These are phyloP conservation scores for Polyergus mexicanus DNA, from an alignment of 1,140 invertebrate genomes.

Conservation along the genomic window DNA sequence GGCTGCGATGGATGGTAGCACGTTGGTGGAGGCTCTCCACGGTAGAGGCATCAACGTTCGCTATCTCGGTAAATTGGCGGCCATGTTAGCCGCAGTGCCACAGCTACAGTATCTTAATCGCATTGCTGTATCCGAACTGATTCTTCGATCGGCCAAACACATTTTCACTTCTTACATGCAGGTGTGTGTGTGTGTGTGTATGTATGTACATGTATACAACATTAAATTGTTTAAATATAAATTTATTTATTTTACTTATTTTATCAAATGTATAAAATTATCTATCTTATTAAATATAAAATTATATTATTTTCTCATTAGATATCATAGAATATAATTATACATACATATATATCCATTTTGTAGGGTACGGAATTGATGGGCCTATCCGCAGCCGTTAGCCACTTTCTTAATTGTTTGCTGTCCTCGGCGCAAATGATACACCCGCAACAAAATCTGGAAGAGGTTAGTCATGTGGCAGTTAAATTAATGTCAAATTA, in stretches of 20 bases:
- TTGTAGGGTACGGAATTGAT: conserved; percentile 93
- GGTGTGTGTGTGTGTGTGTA: conserved; percentile 85
- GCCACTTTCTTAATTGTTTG: conserved; percentile 98
- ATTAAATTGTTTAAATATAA: conserved; percentile 35
- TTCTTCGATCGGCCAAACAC: conserved; percentile 96
- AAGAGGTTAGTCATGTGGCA: conserved; percentile 88
- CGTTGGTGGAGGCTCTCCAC: conserved; percentile 97
- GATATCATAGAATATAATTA: background rate
- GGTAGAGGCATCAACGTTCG: conserved; percentile 98
- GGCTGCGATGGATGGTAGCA: conserved; percentile 97
- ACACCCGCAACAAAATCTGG: conserved; percentile 89
- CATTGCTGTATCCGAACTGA: conserved; percentile 95
- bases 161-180: conserved; percentile 97
- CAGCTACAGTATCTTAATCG: conserved; percentile 95
- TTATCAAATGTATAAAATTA: background rate
- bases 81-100: conserved; percentile 92
- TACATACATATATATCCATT: conserved; percentile 58
- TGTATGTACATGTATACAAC: background rate
- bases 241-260: background rate
- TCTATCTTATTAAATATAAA: no score
- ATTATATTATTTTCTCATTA: no score
- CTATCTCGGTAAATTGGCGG: conserved; percentile 96
- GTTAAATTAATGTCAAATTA: conserved; percentile 42
- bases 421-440: conserved; percentile 91
- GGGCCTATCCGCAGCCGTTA: conserved; percentile 94